Evolutionary conservation across 2,888 invertebrate genomes (phyloP).

Genomic region (Patella ulyssiponensis): DNA sequence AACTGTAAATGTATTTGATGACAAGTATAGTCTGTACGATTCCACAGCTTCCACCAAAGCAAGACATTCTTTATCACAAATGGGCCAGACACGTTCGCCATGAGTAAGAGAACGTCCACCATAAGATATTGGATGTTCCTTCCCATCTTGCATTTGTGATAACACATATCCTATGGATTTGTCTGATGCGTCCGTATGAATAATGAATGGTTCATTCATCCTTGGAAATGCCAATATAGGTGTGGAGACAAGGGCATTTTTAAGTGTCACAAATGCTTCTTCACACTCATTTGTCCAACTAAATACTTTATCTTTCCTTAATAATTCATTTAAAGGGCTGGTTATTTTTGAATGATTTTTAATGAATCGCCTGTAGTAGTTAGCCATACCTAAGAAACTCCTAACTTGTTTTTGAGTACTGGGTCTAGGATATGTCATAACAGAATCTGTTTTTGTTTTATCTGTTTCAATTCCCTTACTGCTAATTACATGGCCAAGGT

Average conservation of each 20-base stretch:
- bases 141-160: too few relatives aligned
- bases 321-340: neutral
- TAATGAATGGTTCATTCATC: too few relatives aligned
- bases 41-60: too few relatives aligned
- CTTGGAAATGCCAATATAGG: neutral
- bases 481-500: neutral
- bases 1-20: too few relatives aligned
- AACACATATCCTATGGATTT: too few relatives aligned
- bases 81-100: too few relatives aligned
- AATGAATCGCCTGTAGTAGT: neutral
- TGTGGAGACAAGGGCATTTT: neutral
- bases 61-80: too few relatives aligned
- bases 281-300: neutral
- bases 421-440: neutral
- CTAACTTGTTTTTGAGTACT: neutral
- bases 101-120: too few relatives aligned
- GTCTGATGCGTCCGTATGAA: too few relatives aligned
- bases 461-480: neutral
- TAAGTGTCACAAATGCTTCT: neutral
- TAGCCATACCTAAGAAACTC: neutral
- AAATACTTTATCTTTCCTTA: neutral
- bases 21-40: too few relatives aligned
- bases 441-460: neutral
- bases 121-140: too few relatives aligned
- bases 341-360: neutral